Conservation (phyloP, 2,797 vertebrate genomes). For the Coccyzus lansbergi region DNA sequence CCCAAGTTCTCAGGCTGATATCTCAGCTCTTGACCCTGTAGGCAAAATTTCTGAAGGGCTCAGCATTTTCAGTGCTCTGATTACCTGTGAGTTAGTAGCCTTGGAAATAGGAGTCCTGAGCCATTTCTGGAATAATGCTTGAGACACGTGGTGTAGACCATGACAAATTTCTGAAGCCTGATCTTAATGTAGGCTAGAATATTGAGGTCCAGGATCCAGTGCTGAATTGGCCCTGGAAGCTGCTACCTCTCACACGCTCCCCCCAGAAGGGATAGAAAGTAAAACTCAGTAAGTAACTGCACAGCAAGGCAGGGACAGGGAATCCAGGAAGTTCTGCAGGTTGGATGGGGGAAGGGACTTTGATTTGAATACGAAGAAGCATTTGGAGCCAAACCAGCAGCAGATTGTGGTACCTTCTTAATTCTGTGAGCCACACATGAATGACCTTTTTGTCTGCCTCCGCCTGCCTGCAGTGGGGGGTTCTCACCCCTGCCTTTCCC, state of each 20-base stretch:
- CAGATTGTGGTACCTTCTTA: conserved; percentile 62
- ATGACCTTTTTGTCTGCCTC: conserved; percentile 73
- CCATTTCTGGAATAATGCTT: neutral
- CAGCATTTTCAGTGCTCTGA: neutral
- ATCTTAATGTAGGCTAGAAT: neutral
- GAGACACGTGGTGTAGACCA: no score
- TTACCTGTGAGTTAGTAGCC: neutral
- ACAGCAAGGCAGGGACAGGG: neutral
- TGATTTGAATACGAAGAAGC: conserved; percentile 62
- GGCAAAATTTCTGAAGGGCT: neutral
- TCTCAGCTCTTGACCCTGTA: neutral
- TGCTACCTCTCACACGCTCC: neutral
- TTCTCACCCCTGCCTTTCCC: conserved; percentile 39
- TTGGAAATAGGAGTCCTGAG: neutral
- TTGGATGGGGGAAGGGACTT: conserved; percentile 44
- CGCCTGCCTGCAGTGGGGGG: conserved; percentile 56
- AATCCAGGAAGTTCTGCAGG: neutral
- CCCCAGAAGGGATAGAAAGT: neutral
- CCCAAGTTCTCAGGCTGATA: neutral
- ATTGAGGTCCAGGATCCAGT: neutral
- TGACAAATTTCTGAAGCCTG: neutral
- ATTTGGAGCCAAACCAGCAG: conserved; percentile 66
- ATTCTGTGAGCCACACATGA: conserved; percentile 60
- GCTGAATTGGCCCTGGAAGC: neutral
- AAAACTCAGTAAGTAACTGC: neutral